Evolutionary conservation across 2,797 vertebrate species (phyloP), one percentile per base, ranked within the genome.

Genomic region (Takifugu rubripes): DNA sequence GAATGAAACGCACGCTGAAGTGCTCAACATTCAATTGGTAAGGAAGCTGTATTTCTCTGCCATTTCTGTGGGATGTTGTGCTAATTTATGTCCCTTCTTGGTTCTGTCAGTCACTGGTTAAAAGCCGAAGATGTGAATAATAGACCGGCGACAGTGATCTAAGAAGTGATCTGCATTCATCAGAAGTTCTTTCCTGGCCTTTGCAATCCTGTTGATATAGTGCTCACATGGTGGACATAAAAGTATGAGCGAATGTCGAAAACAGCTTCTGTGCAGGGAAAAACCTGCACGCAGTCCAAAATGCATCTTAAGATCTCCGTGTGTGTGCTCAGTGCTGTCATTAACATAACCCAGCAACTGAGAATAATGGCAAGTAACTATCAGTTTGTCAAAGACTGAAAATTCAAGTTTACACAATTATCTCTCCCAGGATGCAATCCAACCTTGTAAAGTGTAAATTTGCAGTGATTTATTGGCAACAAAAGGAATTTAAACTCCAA

Each of bases 1-100:
- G 29, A 68, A 71, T 69, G 47, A 59, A 50, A 68, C 67, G 9
- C 60, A 67, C 6, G 54, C 51, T 40, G 59, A 59, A 27, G 55
- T 64, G 54, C 64, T 45, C 40, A 59, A 17, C 43, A 52, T 52
- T 46, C 49, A 50, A 14, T 17, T 31, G 17, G 24, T 54, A 15
- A 49, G 17, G 31, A 27, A 62, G 24, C 40, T 52, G 4, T 16
- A 54, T 49, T 51, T 33, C 15, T 65, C 25, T 47, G 14, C 43
- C 43, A 40, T 44, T 52, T 36, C 2, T 2, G 16, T 55, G 43
- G 6, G 25, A 43, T 52, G 5, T 61, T 66, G 47, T 44, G 42
- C 33, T 25, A 31, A 55, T 46, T 40, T 17, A 14, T 47, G 15
- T 42, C 44, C 24, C 25, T 2, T 27, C 5, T 52, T 45, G 7